Base-by-base conservation (phyloP, 2,888 invertebrate species). In the Uloborus plumipes region DNA sequence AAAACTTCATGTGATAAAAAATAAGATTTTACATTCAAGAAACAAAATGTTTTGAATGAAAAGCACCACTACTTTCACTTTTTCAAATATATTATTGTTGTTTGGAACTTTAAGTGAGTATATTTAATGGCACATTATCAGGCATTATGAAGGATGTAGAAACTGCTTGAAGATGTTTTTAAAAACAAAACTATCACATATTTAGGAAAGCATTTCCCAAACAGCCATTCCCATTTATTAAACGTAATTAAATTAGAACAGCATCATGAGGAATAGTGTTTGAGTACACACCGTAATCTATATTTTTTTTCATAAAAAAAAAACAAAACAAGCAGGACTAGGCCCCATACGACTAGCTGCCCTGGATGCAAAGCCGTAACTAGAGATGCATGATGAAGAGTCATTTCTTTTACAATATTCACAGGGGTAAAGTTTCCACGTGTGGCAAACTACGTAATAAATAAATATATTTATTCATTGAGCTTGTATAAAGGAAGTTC, bases 271-370 rank as follows among this genome's bases (percentile, higher is more conserved):
- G 81, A 72, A 82, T 61, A 72, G 71, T 59, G 58, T 76, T 82
- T 71, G 81, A 82, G 81, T 82, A 66, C 39, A 75, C 59, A 64
- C 64, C 75, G 59, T 59, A 65, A 49, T 75, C 61, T 73, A 53
- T 71, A 13, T 53, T 49, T 53, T 49, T 51, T 51, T 18, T 18
- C 3, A n/a, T 18, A 69, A 74, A 74, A 53, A 80, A n/a, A n/a
- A n/a, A n/a, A n/a, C n/a, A n/a, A n/a, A 49, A 51, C 51, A 76
- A 82, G 71, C 81, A 74, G 62, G 83, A 83, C 83, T 83, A 83
- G 83, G 83, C 83, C 83, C 77, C 69, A 62, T 62, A 69, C 72
- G 83, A 83, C 83, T 83, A 83, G 83, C 83, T 83, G 83, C 83
- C 72, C 67, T 72, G 70, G 66, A 76, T 72, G 76, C 75, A 76